Percentiles rank a stretch among this genome's conserved stretches.
These are phyloP conservation scores for Hypomecis punctinalis DNA, from an alignment of 2,888 invertebrate genomes.

Conservation along the genomic window DNA sequence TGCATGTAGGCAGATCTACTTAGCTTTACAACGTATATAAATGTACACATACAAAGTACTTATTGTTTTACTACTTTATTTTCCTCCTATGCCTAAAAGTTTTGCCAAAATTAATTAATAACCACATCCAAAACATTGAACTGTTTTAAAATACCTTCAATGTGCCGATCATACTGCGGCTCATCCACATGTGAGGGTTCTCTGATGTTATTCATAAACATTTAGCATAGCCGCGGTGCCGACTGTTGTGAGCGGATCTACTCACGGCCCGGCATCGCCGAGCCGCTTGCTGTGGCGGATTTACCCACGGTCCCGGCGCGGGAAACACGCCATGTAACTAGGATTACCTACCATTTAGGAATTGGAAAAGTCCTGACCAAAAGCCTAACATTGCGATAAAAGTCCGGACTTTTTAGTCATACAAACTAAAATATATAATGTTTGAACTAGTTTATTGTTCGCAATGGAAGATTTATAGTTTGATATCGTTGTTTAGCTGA, in stretches of 20 bases:
- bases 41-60: too few relatives aligned
- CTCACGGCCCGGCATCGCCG: conserved; percentile 36
- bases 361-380: too few relatives aligned
- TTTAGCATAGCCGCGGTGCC: conserved; percentile 72
- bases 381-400: too few relatives aligned
- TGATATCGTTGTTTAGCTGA: too few relatives aligned
- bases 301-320: conserved; percentile 21
- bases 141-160: conserved; percentile 39
- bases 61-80: too few relatives aligned
- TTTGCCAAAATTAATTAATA: background rate
- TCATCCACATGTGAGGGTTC: conserved; percentile 74
- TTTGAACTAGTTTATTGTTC: too few relatives aligned
- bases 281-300: background rate
- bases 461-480: too few relatives aligned
- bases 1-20: too few relatives aligned
- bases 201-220: conserved; percentile 82
- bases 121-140: conserved; percentile 61
- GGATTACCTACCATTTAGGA: background rate
- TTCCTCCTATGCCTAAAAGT: too few relatives aligned
- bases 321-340: conserved; percentile 33
- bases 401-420: too few relatives aligned
- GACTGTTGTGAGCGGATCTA: conserved; percentile 58
- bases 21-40: too few relatives aligned
- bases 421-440: too few relatives aligned
- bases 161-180: conserved; percentile 53